These are phyloP conservation scores for Camelus bactrianus DNA, from an alignment of 2,113 vertebrate species.

Conservation along the genomic window DNA sequence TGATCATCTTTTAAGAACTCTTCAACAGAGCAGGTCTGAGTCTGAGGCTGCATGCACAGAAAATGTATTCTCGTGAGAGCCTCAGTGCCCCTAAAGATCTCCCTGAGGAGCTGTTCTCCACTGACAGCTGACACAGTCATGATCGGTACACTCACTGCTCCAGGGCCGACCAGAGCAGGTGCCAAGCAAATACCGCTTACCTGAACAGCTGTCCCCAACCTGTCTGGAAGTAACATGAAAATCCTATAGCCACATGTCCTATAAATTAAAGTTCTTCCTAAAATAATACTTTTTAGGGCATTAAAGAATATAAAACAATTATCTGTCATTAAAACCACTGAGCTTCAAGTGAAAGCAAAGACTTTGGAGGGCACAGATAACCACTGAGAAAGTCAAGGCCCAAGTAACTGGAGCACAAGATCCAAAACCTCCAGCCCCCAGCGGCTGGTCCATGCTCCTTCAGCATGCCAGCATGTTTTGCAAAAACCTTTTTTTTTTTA, in stretches of 20 bases:
- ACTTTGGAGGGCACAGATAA: not conserved
- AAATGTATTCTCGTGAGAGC: not conserved
- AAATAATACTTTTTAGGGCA: not conserved
- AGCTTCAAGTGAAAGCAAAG: not conserved
- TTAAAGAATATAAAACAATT: not conserved
- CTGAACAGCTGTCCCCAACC: not conserved
- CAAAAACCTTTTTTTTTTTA: conserved; percentile 45
- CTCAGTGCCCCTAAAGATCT: not conserved
- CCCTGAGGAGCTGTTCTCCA: not conserved
- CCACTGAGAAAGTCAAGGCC: not conserved
- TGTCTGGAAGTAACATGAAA: not conserved
- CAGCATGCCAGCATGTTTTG: not conserved
- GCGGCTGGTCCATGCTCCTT: not conserved
- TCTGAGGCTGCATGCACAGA: not conserved
- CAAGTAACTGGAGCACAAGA: not conserved
- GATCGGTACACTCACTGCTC: not conserved
- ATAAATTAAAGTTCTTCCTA: not conserved
- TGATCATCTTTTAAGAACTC: not conserved
- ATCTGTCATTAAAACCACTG: conserved; percentile 21
- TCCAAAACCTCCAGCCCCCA: not conserved
- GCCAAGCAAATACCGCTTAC: not conserved
- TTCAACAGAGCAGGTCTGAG: not conserved
- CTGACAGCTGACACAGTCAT: not conserved
- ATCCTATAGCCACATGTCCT: not conserved
- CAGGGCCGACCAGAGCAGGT: no score